Base-by-base conservation (phyloP, 2,797 vertebrate genomes). In the Rhinella marina region DNA sequence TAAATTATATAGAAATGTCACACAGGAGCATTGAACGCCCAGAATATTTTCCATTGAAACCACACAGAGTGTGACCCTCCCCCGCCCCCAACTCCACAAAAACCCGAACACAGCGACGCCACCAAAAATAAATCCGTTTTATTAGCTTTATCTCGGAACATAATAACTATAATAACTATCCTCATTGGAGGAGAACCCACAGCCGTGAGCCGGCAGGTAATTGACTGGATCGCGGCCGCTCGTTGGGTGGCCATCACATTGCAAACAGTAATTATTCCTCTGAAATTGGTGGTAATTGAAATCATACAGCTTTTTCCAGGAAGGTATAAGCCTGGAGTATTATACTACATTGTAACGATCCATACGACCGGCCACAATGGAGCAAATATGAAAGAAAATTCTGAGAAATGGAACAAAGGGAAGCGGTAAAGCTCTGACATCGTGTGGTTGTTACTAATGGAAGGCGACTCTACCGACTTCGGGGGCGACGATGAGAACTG, bases 141-240 rank as follows among this genome's bases (percentile, higher is more conserved):
- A 88, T 88, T 88, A 85, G 83, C n/a, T 79, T 70, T 64, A 81
- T 81, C 66, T 56, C 66, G 81, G 56, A 81, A 75, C 77, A 85
- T 85, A 88, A 88, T 85, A 27, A 85, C 82, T 85, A 64, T 83
- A 88, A 88, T 85, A 27, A 85, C 82, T 85, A 64, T 83, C 80
- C 64, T 85, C 73, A 81, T 81, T 54, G 82, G 76, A 48, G 56
- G 77, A 64, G 70, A 85, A 85, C 14, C 87, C 82, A 50, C 87
- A 88, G 82, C 87, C 70, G 32, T 72, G 27, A 81, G 48, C 62
- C 6, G 16, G 64, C 72, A 66, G 73, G 82, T 88, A 85, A 81
- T 81, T 85, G 56, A 75, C 64, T 81, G 25, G 80, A 81, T 81
- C 77, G 80, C 4, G 57, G 66, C 32, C 41, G 70, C 87, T 27